A percentile compares a stretch with the other conserved stretches of the same genome.
phyloP scores from a whole-genome alignment of 2,888 invertebrate genomes.

The Callyntrura guangdongensis region DNA sequence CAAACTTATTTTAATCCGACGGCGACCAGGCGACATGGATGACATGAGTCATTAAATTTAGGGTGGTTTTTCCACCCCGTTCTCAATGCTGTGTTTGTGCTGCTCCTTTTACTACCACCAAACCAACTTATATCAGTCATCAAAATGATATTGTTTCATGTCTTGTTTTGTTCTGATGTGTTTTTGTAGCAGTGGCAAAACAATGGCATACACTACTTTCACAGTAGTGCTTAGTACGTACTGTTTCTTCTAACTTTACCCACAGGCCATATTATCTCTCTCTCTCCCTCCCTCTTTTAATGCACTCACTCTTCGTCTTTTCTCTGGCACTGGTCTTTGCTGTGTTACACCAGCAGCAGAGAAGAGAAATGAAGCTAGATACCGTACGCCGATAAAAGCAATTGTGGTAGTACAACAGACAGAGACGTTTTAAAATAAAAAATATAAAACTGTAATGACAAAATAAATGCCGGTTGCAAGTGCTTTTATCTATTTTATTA shows the following conservation, averaged over 20 bases:
- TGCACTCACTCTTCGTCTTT: slow-evolving; percentile 36
- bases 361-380: neutral
- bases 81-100: neutral
- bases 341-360: neutral
- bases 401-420: slow-evolving; percentile 22
- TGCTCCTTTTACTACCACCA: slow-evolving; percentile 15
- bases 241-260: slow-evolving; percentile 13
- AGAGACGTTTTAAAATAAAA: slow-evolving; percentile 20
- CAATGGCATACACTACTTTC: slow-evolving; percentile 46
- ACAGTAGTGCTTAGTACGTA: neutral
- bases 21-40: neutral
- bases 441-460: slow-evolving; percentile 60
- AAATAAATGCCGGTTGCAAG: slow-evolving; percentile 67
- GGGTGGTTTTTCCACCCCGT: slow-evolving; percentile 43
- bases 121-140: slow-evolving; percentile 28
- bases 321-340: slow-evolving; percentile 15
- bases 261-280: slow-evolving; percentile 33
- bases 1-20: neutral
- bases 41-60: slow-evolving; percentile 76
- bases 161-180: slow-evolving; percentile 56
- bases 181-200: slow-evolving; percentile 52
- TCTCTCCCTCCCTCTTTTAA: slow-evolving; percentile 45
- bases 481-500: slow-evolving; percentile 67
- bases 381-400: slow-evolving; percentile 36
- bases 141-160: slow-evolving; percentile 77